Base-by-base conservation (phyloP, 2,888 invertebrate species). In the Sarcophaga rosellei region DNA sequence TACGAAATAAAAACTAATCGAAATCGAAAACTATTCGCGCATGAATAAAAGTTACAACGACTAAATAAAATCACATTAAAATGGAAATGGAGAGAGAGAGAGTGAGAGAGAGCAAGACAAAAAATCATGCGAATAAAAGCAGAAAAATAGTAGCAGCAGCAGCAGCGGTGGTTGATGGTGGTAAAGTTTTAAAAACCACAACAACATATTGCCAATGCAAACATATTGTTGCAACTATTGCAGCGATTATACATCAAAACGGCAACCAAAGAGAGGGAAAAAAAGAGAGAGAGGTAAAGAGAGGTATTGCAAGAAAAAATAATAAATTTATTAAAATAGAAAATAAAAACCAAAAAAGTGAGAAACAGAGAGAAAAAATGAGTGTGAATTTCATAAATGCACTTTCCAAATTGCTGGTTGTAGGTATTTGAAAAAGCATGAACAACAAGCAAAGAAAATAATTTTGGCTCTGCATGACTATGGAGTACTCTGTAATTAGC, bases 181-280 rank as follows among this genome's bases (percentile, higher is more conserved):
- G 81, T 81, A 53, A 69, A 85, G 69, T 78, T 81, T 74, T 63
- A 20, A 70, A 78, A 78, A 82, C 85, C 85, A 70, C 81, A 81
- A 81, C 85, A 78, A 78, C 85, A 82, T 82, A 81, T 82, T 85
- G 85, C 70, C 53, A 81, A 74, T 65, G 53, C 66, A 69, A 85
- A 81, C 83, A 76, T 79, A 86, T 86, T 83, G 79, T 83, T 86
- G 80, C 72, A 76, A 83, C 25, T 75, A 62, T 20, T 75, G 10
- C 3, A 35, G 8, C 35, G 53, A 53, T 53, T 53, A 53, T 17
- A 53, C 53, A 2, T 53, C 62, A 68, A 53, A 53, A 15, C 11
- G 17, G 5, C 53, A 15, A 12, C 53, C 12, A 53, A 3, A 65
- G 35, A 65, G 20, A 4, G 20, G 23, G 10, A 1, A 69, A 68